phyloP scores from a whole-genome alignment of 2,113 vertebrate species.

The Benitochromis conjunctus region DNA sequence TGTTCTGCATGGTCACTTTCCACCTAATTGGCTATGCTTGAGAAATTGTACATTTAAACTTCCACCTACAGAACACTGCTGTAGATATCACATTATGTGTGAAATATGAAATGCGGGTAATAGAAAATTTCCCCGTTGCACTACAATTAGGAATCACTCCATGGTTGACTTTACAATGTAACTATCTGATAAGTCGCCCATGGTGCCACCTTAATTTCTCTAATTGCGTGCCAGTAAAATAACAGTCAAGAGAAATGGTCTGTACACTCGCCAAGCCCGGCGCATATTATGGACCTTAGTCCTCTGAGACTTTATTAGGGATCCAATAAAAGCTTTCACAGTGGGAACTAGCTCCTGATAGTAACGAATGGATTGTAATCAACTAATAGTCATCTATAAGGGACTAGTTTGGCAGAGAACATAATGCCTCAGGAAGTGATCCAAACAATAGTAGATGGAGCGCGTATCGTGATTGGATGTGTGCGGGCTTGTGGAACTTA shows the following conservation, averaged over 20 bases:
- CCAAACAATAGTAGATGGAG: background rate
- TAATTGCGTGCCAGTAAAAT: conserved; percentile 53
- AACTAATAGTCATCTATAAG: conserved; percentile 32
- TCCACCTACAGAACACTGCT: conserved; percentile 37
- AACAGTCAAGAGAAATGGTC: conserved; percentile 62
- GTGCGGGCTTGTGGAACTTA: background rate
- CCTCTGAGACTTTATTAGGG: conserved; percentile 52
- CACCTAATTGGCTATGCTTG: conserved; percentile 49
- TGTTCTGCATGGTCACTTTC: conserved; percentile 25
- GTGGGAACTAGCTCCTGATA: conserved; percentile 26
- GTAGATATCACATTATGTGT: conserved; percentile 37
- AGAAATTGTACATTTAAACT: conserved; percentile 30
- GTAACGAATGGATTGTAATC: conserved; percentile 56
- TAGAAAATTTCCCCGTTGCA: conserved; percentile 20
- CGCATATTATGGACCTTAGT: conserved; percentile 8
- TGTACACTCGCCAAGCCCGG: background rate
- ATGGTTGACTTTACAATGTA: conserved; percentile 16
- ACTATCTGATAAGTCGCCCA: conserved; percentile 21
- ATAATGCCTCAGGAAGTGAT: conserved; percentile 29
- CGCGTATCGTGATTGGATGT: background rate
- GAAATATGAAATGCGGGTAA: conserved; percentile 45
- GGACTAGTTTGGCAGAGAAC: conserved; percentile 16
- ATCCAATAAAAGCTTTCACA: conserved; percentile 33
- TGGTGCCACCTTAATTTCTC: conserved; percentile 43
- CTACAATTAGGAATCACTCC: conserved; percentile 25